These are phyloP conservation scores for Caenorhabditis briggsae DNA, from an alignment of 1,140 invertebrate genomes.

Conservation along the genomic window DNA sequence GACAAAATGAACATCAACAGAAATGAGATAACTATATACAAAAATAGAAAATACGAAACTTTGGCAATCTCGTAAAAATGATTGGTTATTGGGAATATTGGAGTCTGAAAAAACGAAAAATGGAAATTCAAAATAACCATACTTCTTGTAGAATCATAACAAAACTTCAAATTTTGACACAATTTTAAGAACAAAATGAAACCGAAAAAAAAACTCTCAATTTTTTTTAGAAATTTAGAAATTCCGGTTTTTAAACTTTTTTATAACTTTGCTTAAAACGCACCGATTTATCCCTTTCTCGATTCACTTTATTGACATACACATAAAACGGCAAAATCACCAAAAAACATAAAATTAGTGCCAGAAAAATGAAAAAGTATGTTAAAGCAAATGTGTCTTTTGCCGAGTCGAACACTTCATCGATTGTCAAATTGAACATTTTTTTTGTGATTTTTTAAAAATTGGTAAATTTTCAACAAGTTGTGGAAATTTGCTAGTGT, in stretches of 20 bases:
- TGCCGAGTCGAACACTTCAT: background rate
- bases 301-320: background rate
- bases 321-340: slow-evolving; percentile 8
- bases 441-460: no score
- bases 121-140: no score
- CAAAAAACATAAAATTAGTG: background rate
- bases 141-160: no score
- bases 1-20: background rate
- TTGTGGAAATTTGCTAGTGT: no score
- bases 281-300: background rate
- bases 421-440: no score
- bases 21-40: background rate
- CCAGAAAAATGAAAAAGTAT: background rate
- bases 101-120: background rate
- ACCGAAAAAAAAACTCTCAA: no score
- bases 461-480: no score
- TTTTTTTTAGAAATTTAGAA: background rate
- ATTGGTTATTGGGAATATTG: background rate
- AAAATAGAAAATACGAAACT: background rate
- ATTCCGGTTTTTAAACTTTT: background rate
- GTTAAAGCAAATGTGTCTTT: background rate
- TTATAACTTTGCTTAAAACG: no score
- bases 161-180: no score
- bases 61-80: slow-evolving; percentile 24
- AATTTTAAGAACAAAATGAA: no score